Conservation (phyloP, 2,888 invertebrate species). For the Euzetes globulus region DNA sequence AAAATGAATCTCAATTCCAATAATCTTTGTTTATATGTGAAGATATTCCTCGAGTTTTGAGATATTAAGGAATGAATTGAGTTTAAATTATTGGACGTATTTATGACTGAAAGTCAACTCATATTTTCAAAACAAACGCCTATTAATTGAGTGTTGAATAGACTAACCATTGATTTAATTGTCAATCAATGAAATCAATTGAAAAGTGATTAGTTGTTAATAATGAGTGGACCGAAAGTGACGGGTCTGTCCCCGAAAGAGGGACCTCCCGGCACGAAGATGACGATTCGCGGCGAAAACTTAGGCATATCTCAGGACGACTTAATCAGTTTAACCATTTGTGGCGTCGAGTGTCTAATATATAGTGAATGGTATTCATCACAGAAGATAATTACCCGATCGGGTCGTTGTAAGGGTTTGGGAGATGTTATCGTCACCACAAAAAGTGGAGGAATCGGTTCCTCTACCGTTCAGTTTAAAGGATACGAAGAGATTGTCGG, state of each 20-base stretch:
- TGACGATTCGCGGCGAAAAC: constrained; percentile 91
- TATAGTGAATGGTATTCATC: constrained; percentile 97
- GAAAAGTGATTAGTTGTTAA: too few species aligned
- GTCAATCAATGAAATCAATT: too few species aligned
- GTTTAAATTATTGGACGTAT: too few species aligned
- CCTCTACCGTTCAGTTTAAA: constrained; percentile 79
- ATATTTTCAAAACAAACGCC: constrained; percentile 13
- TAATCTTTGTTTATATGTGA: too few species aligned
- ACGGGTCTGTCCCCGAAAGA: constrained; percentile 98
- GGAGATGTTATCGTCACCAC: constrained; percentile 89
- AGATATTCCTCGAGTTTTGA: too few species aligned
- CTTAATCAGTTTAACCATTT: constrained; percentile 80
- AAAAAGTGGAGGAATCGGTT: constrained; percentile 72
- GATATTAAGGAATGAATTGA: too few species aligned
- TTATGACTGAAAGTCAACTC: too few species aligned
- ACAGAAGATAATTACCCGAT: constrained; percentile 92
- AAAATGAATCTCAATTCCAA: too few species aligned
- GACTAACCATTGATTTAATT: background rate
- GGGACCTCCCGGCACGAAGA: constrained; percentile 90
- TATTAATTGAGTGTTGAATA: background rate
- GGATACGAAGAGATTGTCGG: constrained; percentile 49
- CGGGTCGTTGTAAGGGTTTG: constrained; percentile 60
- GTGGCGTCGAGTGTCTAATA: constrained; percentile 86
- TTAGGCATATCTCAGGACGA: constrained; percentile 77
- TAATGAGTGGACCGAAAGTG: constrained; percentile 51